A percentile compares a stretch with the other conserved stretches of the same genome.
These are phyloP conservation scores for Apis cerana DNA, from an alignment of 1,140 invertebrate genomes.

Conservation along the genomic window DNA sequence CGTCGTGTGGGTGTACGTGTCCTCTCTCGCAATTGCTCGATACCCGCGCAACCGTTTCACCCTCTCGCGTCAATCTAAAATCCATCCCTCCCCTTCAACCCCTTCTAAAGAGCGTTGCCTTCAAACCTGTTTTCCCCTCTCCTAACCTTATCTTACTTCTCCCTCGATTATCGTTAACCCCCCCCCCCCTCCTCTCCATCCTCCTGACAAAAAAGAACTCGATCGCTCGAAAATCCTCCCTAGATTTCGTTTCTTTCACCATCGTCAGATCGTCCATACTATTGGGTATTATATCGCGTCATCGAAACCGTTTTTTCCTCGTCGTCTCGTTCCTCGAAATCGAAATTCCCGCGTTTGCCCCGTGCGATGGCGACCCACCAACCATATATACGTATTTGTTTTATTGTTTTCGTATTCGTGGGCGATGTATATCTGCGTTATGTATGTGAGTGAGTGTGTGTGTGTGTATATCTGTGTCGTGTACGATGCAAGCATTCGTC, in stretches of 20 bases:
- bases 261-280: not conserved
- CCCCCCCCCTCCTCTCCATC: not conserved
- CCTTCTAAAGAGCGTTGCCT: not conserved
- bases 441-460: not conserved
- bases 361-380: not conserved
- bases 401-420: not conserved
- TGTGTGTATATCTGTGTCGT: no score
- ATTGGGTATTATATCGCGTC: no score
- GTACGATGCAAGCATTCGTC: not conserved
- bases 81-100: not conserved
- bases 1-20: conserved; percentile 74
- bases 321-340: conserved; percentile 7
- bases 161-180: not conserved
- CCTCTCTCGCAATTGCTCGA: conserved; percentile 36
- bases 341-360: not conserved
- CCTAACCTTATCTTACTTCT: not conserved
- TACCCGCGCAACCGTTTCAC: conserved; percentile 29
- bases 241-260: not conserved
- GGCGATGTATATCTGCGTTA: not conserved
- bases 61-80: conserved; percentile 5
- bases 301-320: not conserved
- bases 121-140: not conserved
- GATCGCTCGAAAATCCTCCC: not conserved
- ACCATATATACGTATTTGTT: not conserved
- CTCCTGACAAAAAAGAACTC: not conserved